Evolutionary conservation across 1,140 invertebrate genomes (phyloP), one percentile per base, ranked within the genome.

Genomic region (Cyphomyrmex costatus): DNA sequence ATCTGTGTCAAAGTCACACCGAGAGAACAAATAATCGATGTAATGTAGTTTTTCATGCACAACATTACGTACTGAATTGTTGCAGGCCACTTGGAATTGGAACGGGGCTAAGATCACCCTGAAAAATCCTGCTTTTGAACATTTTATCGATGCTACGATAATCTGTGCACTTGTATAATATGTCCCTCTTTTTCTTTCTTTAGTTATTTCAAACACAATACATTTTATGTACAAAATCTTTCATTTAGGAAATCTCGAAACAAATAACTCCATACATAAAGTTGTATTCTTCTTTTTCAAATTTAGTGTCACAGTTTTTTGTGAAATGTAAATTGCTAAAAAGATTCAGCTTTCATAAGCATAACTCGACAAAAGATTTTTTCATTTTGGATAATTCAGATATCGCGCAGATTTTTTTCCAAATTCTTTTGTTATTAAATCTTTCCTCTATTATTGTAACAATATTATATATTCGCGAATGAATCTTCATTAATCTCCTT

Each of bases 81-180:
- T 93, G 92, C 68, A 92, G 78, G 70, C 86, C 91, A 66, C 92
- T 92, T 60, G 91, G 85, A 88, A 93, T 93, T 33, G 93, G 91
- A 53, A 93, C 91, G 60, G 93, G 93, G 88, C 93, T 93, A 30
- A 93, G 88, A 87, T 94, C 91, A 83, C 93, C 93, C 89, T 93
- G 93, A 60, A 93, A 94, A 58, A 94, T 93, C 79, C 93, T 91
- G 91, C 93, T 94, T 87, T 93, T 94, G 90, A 93, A 94, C 93
- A 94, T 94, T 89, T 61, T 93, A 88, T 88, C 89, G 80, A 90
- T 90, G 66, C 80, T 88, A 58, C 65, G 87, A 85, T 88, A 88
- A 80, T 93, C 82, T 61, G 87, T 91, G 36, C 89, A 93, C 65
- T 85, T 86, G 73, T 88, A 86, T 90, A 61, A 60, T 63, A 58